Base-by-base conservation (phyloP, 2,888 invertebrate genomes). In the Drosophila subsilvestris region DNA sequence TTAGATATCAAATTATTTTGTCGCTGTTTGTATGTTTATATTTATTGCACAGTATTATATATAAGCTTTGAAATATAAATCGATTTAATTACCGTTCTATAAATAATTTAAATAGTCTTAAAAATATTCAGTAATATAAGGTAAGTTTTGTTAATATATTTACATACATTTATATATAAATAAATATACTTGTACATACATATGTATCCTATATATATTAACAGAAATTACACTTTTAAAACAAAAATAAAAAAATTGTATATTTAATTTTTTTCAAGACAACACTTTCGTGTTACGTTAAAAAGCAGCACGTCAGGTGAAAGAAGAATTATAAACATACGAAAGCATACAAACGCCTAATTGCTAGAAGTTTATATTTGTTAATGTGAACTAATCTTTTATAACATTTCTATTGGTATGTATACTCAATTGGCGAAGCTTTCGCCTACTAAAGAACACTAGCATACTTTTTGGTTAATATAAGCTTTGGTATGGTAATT, bases 401-500 rank as follows among this genome's bases (percentile, higher is more conserved):
- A 55, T 61, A 54, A 77, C 61, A 73, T 71, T 75, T 83, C 86
- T 78, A 73, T 4, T 22, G 4, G 4, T 69, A 54, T 66, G 59
- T 61, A 60, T 59, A 68, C 51, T 67, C 44, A 42, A 57, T 73
- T 59, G 63, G 67, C 59, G 54, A 66, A 63, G 58, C 56, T 66
- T 43, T 48, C 67, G 65, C 72, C 44, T 42, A 74, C 91, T 91
- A 92, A 77, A 92, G 91, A 70, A 92, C 91, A 81, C 83, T 89
- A 20, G 94, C 94, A 93, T 95, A 96, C 93, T 95, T 95, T 95
- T 93, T 95, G 94, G 92, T 95, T 94, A 91, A 95, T 95, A 86
- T 95, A 94, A 86, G 95, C 95, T 92, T 95, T 96, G 89, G 94
- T 95, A 92, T 96, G 96, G 92, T 95, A 95, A 78, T 95, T 94